These are phyloP conservation scores for Parazoanthus swiftii DNA, from an alignment of 92 coral and sea anemone genomes.

Conservation along the genomic window DNA sequence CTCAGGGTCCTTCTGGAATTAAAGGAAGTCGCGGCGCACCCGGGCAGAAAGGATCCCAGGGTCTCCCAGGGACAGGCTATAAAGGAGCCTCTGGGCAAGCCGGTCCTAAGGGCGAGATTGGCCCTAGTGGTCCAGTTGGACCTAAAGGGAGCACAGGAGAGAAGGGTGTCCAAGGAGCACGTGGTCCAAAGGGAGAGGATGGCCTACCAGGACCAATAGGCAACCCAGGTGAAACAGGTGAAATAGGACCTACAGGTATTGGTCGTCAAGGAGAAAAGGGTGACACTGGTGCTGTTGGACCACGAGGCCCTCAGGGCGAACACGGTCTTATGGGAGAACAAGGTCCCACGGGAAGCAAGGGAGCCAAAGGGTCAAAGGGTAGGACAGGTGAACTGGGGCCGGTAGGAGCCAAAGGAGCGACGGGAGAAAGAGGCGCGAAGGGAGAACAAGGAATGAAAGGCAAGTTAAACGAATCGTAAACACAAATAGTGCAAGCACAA, in stretches of 20 bases:
- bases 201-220: conserved; percentile 1
- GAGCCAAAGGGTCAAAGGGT: too few species aligned
- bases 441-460: too few species aligned
- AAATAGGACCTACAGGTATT: background rate
- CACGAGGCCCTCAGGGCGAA: background rate
- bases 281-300: background rate
- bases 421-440: too few species aligned
- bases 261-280: background rate
- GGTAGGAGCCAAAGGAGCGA: too few species aligned
- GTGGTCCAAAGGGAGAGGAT: background rate
- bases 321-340: background rate
- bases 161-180: conserved; percentile 2
- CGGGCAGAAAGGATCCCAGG: conserved; percentile 6
- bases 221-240: background rate
- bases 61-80: conserved; percentile 2
- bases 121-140: conserved; percentile 1
- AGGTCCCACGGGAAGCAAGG: background rate
- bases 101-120: conserved; percentile 16
- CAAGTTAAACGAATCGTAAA: too few species aligned
- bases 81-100: conserved; percentile 9
- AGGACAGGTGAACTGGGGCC: too few species aligned
- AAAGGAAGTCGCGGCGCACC: conserved; percentile 1
- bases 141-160: conserved; percentile 14
- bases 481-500: too few species aligned
- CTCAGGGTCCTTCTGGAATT: background rate